Percentiles rank a stretch among this genome's conserved stretches.
Conservation (phyloP, 2,888 invertebrate genomes). For the Trachelus stipa region DNA sequence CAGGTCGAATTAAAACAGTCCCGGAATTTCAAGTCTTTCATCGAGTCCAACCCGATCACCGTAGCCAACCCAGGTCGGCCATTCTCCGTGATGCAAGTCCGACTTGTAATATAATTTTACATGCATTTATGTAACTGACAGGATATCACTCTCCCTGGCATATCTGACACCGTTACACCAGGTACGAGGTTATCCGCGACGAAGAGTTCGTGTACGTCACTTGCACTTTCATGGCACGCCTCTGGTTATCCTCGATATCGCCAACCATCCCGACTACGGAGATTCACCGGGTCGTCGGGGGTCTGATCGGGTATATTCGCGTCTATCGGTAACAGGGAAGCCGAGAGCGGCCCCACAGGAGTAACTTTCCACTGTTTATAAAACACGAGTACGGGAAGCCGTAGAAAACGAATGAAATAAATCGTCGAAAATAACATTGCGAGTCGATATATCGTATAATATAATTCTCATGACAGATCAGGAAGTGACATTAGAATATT, state of each 20-base stretch:
- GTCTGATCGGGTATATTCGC: background rate
- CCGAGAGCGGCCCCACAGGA: background rate
- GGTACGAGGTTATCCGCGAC: background rate
- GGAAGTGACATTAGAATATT: background rate
- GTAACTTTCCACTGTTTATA: background rate
- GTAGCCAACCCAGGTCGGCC: conserved; percentile 1
- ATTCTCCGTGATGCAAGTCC: conserved; percentile 30
- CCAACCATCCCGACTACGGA: background rate
- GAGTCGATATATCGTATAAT: background rate
- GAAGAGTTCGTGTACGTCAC: conserved; percentile 24
- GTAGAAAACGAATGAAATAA: background rate
- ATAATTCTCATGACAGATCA: background rate
- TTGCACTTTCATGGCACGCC: conserved; percentile 21
- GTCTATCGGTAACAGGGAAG: background rate
- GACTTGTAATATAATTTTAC: conserved; percentile 38
- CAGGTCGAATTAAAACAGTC: background rate
- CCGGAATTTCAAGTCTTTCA: background rate
- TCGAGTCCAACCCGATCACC: background rate
- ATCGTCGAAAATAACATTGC: background rate
- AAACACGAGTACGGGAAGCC: background rate
- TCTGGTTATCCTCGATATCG: background rate
- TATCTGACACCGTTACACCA: conserved; percentile 30
- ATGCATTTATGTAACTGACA: conserved; percentile 39
- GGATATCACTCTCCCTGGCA: conserved; percentile 37
- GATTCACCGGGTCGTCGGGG: background rate